These are phyloP conservation scores for Patiria miniata DNA, from an alignment of 35 echinoderm and acorn worm species.

Conservation along the genomic window DNA sequence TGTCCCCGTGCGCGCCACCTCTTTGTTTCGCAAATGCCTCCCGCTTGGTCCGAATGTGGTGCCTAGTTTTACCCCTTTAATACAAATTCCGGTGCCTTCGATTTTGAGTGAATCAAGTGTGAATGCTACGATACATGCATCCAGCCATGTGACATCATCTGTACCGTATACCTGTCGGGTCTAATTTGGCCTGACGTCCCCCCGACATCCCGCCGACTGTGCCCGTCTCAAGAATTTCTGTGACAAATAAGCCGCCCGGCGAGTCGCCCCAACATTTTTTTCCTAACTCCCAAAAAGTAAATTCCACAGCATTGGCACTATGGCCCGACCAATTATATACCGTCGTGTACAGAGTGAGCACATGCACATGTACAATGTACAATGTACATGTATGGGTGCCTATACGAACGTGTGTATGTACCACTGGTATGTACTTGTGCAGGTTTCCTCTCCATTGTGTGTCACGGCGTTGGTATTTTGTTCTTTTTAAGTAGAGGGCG, in stretches of 20 bases:
- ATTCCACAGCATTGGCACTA: background rate
- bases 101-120: no score
- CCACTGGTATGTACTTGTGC: no score
- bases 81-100: no score
- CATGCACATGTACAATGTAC: background rate
- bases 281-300: background rate
- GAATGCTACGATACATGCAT: no score
- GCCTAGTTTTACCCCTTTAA: no score
- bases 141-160: background rate
- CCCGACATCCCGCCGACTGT: constrained; percentile 15
- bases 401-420: no score
- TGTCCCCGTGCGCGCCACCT: no score
- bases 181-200: background rate
- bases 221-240: constrained; percentile 17
- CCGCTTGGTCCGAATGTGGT: no score
- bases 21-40: no score
- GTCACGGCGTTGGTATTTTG: background rate
- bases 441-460: background rate
- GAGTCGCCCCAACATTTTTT: background rate
- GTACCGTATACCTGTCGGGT: background rate
- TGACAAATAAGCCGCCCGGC: constrained; percentile 29
- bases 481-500: background rate
- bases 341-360: background rate
- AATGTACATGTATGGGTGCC: no score
- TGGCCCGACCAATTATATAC: background rate